Base-by-base conservation (phyloP, 2,888 invertebrate genomes). In the Brenthis hecate region DNA sequence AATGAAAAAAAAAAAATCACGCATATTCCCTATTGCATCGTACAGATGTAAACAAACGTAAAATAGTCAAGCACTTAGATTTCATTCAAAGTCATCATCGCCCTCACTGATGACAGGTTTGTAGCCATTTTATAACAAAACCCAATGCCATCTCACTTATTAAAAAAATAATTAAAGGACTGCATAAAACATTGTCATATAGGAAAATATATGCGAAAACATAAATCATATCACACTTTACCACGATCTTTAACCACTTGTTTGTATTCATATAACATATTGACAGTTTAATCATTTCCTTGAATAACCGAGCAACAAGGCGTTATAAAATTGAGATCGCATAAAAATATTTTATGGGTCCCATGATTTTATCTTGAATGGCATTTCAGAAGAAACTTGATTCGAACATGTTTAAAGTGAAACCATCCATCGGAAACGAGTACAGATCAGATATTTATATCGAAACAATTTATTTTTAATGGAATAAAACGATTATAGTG, bases 301-400 rank as follows among this genome's bases (percentile, higher is more conserved):
- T 53, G 66, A 66, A 66, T 47, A 47, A 61, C 48, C 60, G 28
- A 32, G 58, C 61, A 61, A 61, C 60, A 47, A 50, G 62, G 70
- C 68, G 65, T 66, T 71, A 71, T 48, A 68, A 65, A 71, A 68
- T 68, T 58, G 65, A 66, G 62, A 65, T 68, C 65, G 62, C 62
- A 68, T 71, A 68, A 71, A 71, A 71, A 71, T 65, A 68, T 65
- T 68, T 71, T 65, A 71, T 63, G 68, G 65, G 54, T 4, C 50
- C 55, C 50, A 54, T 51, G 72, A 72, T 72, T 53, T 70, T 70
- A 72, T 72, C 72, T 67, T 65, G 65, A 62, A 57, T 70, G 72
- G 72, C 70, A 72, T 72, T 72, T 70, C 64, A 51, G 56, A 63
- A 56, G 64, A 70, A 68, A 72, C 68, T 65, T 68, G 70, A 70